Evolutionary conservation across 2,797 vertebrate species (phyloP).

Genomic region (Kryptopterus vitreolus): DNA sequence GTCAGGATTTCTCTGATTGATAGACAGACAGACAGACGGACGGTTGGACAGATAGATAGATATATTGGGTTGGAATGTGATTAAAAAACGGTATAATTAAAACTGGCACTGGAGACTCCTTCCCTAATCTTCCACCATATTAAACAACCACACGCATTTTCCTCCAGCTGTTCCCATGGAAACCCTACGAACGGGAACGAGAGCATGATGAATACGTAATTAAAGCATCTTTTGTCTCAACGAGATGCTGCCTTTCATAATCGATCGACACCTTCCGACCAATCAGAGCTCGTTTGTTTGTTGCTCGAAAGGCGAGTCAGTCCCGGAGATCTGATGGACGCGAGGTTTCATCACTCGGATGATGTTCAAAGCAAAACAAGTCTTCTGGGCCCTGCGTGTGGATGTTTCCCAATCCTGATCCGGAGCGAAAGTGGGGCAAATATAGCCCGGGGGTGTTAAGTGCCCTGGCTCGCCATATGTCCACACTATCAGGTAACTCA

Average conservation of each 20-base stretch:
- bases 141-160: too few relatives aligned
- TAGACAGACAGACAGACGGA: too few relatives aligned
- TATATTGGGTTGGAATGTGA: too few relatives aligned
- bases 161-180: not conserved
- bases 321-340: not conserved
- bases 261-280: not conserved
- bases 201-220: not conserved
- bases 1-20: not conserved
- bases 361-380: slow-evolving; percentile 32
- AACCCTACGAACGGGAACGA: not conserved
- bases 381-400: slow-evolving; percentile 9
- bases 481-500: slow-evolving; percentile 76
- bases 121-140: too few relatives aligned
- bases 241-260: not conserved
- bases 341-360: slow-evolving; percentile 3
- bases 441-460: slow-evolving; percentile 67
- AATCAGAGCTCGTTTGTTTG: not conserved
- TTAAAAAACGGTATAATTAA: too few relatives aligned
- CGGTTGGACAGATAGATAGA: too few relatives aligned
- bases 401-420: slow-evolving; percentile 53
- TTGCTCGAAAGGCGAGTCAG: not conserved
- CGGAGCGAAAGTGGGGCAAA: slow-evolving; percentile 61
- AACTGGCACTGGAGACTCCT: too few relatives aligned
- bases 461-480: slow-evolving; percentile 68
- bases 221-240: too few relatives aligned